Evolutionary conservation across 2,113 vertebrate species (phyloP).

Genomic region (Scomber japonicus): DNA sequence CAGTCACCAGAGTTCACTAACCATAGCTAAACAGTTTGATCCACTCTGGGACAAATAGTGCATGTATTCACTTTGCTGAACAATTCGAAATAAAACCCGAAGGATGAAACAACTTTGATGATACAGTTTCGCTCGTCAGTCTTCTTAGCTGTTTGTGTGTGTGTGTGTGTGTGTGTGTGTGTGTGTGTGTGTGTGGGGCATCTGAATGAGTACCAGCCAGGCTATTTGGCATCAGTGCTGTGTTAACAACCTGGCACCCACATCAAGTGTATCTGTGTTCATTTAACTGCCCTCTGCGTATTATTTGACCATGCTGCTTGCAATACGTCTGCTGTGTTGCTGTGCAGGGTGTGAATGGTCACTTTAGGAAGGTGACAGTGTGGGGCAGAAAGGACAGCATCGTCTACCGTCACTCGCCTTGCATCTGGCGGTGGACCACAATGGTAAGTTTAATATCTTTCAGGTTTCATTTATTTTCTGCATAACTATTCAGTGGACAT

Average conservation of each 20-base stretch:
- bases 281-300: background rate
- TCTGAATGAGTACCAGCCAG: conserved; percentile 27
- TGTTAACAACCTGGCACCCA: background rate
- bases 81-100: background rate
- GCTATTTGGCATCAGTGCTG: conserved; percentile 15
- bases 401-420: conserved; percentile 82
- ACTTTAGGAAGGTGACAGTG: conserved; percentile 83
- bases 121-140: conserved; percentile 51
- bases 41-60: background rate
- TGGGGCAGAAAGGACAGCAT: conserved; percentile 83
- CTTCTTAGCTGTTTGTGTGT: conserved; percentile 41
- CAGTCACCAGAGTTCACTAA: conserved; percentile 14
- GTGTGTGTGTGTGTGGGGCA: conserved; percentile 51
- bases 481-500: background rate
- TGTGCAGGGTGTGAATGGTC: conserved; percentile 85
- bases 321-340: conserved; percentile 24
- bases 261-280: background rate
- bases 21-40: background rate
- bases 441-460: conserved; percentile 77
- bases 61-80: background rate
- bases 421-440: conserved; percentile 84
- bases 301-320: conserved; percentile 22
- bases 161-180: conserved; percentile 21
- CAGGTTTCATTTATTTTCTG: background rate
- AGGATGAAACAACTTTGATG: conserved; percentile 45